Evolutionary conservation across 2,888 invertebrate species (phyloP).

Genomic region (Drosophila prolongata): DNA sequence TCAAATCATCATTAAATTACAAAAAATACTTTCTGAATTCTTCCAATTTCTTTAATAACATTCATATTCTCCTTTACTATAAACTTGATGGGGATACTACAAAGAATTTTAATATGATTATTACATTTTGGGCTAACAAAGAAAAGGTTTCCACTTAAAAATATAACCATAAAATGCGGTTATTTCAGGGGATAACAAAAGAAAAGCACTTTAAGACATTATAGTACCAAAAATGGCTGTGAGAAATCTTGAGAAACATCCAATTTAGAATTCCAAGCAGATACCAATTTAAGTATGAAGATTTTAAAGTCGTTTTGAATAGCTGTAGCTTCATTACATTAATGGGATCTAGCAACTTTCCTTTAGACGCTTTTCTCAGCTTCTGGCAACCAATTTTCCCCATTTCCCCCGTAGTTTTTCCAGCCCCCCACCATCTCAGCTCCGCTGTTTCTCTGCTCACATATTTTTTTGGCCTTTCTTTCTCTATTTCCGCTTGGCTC

Average conservation of each 20-base stretch:
- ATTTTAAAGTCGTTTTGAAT: not conserved
- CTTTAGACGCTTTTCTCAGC: constrained; percentile 15
- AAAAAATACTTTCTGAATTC: too few relatives aligned
- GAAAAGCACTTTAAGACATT: constrained; percentile 2
- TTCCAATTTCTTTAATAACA: too few relatives aligned
- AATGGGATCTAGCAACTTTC: constrained; percentile 26
- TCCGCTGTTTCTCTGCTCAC: constrained; percentile 1
- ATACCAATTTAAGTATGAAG: constrained; percentile 6
- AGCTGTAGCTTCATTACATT: constrained; percentile 6
- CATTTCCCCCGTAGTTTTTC: constrained; percentile 32
- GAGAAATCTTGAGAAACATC: not conserved
- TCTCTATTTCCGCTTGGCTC: constrained; percentile 69
- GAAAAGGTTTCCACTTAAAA: too few relatives aligned
- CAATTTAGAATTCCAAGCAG: constrained; percentile 7
- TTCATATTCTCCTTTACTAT: not conserved
- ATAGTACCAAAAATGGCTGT: not conserved
- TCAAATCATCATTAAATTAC: too few relatives aligned
- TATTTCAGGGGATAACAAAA: not conserved
- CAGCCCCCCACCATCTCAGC: constrained; percentile 6
- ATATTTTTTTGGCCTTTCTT: constrained; percentile 37
- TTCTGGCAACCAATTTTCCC: constrained; percentile 38
- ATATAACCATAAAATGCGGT: not conserved
- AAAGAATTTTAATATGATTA: not conserved
- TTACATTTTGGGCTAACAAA: not conserved
- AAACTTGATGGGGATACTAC: not conserved